Conservation (phyloP, 2,797 vertebrate species). For the Gymnothorax reevesii region DNA sequence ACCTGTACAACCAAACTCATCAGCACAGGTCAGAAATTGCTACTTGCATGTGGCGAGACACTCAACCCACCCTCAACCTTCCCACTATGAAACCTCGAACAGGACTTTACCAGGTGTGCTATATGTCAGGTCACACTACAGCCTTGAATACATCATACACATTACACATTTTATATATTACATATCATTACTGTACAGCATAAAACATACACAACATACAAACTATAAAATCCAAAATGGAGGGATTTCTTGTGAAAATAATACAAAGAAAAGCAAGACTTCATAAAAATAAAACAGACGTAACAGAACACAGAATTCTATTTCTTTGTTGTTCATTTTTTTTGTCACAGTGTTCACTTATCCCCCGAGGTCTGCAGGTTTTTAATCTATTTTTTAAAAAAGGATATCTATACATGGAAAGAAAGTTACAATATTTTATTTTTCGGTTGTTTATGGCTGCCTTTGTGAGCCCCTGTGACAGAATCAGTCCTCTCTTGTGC, state of each 20-base stretch:
- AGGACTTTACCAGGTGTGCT: not conserved
- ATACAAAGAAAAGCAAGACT: slow-evolving; percentile 58
- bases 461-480: slow-evolving; percentile 54
- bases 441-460: slow-evolving; percentile 47
- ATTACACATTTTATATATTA: slow-evolving; percentile 80
- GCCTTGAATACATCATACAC: slow-evolving; percentile 22
- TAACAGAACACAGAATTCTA: slow-evolving; percentile 50
- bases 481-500: slow-evolving; percentile 42
- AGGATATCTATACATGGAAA: slow-evolving; percentile 45
- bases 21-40: slow-evolving; percentile 25
- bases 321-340: slow-evolving; percentile 57
- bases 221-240: slow-evolving; percentile 81
- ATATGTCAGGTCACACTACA: not conserved
- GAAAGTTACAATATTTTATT: slow-evolving; percentile 57
- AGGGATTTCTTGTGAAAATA: slow-evolving; percentile 65
- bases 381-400: slow-evolving; percentile 55
- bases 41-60: slow-evolving; percentile 21
- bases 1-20: slow-evolving; percentile 4
- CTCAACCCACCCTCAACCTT: slow-evolving; percentile 1
- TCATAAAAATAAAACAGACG: slow-evolving; percentile 62
- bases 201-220: slow-evolving; percentile 81
- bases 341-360: slow-evolving; percentile 82
- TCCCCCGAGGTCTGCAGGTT: slow-evolving; percentile 73
- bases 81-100: slow-evolving; percentile 14
- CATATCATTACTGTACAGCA: slow-evolving; percentile 86